These are phyloP conservation scores for Glaucidium brasilianum DNA, from an alignment of 2,113 vertebrate genomes.

Conservation along the genomic window DNA sequence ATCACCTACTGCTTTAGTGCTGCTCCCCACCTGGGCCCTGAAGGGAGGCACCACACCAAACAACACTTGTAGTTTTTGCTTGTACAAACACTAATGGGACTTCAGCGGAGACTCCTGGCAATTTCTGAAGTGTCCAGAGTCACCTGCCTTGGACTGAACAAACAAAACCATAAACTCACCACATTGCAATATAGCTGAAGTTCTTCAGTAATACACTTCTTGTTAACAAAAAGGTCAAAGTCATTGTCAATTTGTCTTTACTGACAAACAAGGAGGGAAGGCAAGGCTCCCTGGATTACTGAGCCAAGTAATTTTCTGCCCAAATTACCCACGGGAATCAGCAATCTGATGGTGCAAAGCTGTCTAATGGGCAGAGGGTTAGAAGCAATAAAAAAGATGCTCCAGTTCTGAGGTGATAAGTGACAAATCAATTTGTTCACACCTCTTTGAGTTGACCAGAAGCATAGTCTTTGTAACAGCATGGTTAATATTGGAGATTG, in stretches of 20 bases:
- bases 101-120: not conserved
- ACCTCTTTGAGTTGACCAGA: not conserved
- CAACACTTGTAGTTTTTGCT: not conserved
- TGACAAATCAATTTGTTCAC: not conserved
- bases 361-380: not conserved
- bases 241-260: not conserved
- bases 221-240: not conserved
- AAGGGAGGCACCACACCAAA: not conserved
- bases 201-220: not conserved
- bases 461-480: not conserved
- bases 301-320: not conserved
- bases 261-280: not conserved
- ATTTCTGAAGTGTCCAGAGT: not conserved
- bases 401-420: not conserved
- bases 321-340: fast-evolving
- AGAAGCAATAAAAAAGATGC: not conserved
- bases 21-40: not conserved
- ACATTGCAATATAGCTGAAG: fast-evolving
- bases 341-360: not conserved
- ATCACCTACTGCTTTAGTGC: not conserved
- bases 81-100: not conserved
- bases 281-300: not conserved
- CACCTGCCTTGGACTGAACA: not conserved
- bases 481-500: not conserved
- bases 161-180: not conserved